phyloP scores from a whole-genome alignment of 2,113 vertebrate genomes.

The Tyrannus savana region DNA sequence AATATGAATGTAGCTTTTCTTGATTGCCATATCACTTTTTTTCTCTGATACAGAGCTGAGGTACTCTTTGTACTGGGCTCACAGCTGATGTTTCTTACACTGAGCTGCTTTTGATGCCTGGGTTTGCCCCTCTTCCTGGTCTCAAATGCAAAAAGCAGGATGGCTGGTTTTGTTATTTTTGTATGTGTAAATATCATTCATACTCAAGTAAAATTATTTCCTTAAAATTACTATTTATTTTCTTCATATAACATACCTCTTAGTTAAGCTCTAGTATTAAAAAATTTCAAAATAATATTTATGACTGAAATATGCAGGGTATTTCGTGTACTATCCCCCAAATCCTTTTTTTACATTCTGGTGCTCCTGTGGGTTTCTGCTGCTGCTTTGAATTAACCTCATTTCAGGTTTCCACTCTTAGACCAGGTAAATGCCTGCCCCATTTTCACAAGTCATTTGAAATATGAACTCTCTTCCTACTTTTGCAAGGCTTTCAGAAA shows the following conservation, averaged over 20 bases:
- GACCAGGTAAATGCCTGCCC: not conserved
- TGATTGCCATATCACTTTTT: not conserved
- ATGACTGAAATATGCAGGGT: not conserved
- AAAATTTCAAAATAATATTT: not conserved
- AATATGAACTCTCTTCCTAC: not conserved
- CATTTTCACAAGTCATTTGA: not conserved
- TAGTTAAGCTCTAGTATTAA: not conserved
- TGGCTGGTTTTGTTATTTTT: not conserved
- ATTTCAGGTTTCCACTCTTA: not conserved
- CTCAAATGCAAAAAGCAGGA: not conserved
- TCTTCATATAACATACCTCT: not conserved
- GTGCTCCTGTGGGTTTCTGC: not conserved
- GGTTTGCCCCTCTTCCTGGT: not conserved
- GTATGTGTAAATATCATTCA: not conserved
- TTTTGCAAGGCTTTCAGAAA: not conserved
- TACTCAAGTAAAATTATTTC: not conserved
- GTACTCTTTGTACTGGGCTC: not conserved
- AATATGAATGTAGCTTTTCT: not conserved
- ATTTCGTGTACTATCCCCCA: not conserved
- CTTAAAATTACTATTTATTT: not conserved
- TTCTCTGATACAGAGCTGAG: not conserved
- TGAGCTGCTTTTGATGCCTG: not conserved
- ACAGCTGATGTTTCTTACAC: not conserved
- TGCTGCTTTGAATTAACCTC: not conserved
- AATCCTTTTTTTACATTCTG: not conserved